These are phyloP conservation scores for Hydrocynus forskahlii DNA, from an alignment of 2,797 vertebrate genomes.

Conservation along the genomic window DNA sequence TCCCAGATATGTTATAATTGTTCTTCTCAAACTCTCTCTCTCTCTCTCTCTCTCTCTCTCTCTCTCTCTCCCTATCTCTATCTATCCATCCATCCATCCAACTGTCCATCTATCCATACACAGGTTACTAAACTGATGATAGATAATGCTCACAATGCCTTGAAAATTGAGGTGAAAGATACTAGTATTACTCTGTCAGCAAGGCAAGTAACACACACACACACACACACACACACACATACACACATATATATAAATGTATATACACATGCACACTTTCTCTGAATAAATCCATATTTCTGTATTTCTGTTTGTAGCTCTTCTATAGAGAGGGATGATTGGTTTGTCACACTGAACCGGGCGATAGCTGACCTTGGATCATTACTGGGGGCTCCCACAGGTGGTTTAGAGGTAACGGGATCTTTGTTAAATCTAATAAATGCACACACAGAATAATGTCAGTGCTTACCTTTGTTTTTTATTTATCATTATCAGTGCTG, in stretches of 20 bases:
- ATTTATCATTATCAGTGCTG: background rate
- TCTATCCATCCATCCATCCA: background rate
- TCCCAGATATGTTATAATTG: too few species aligned
- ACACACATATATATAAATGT: background rate
- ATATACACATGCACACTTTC: background rate
- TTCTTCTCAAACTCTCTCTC: too few species aligned
- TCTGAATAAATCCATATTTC: slow-evolving; percentile 11
- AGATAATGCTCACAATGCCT: slow-evolving; percentile 84
- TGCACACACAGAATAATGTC: background rate
- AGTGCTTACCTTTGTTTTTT: background rate
- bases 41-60: background rate
- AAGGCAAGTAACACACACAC: slow-evolving; percentile 75
- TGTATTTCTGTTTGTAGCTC: slow-evolving; percentile 80
- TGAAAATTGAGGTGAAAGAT: slow-evolving; percentile 88
- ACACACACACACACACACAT: background rate
- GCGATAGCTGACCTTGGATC: slow-evolving; percentile 74
- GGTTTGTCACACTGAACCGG: slow-evolving; percentile 89
- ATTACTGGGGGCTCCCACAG: slow-evolving; percentile 56
- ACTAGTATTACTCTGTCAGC: slow-evolving; percentile 87
- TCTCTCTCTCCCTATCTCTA: background rate
- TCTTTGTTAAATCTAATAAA: background rate
- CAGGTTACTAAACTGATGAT: slow-evolving; percentile 88
- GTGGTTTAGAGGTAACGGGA: slow-evolving; percentile 68
- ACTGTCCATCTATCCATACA: background rate
- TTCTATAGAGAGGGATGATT: slow-evolving; percentile 91